Evolutionary conservation across 2,888 invertebrate species (phyloP).

Genomic region (Oxycera nigricornis): DNA sequence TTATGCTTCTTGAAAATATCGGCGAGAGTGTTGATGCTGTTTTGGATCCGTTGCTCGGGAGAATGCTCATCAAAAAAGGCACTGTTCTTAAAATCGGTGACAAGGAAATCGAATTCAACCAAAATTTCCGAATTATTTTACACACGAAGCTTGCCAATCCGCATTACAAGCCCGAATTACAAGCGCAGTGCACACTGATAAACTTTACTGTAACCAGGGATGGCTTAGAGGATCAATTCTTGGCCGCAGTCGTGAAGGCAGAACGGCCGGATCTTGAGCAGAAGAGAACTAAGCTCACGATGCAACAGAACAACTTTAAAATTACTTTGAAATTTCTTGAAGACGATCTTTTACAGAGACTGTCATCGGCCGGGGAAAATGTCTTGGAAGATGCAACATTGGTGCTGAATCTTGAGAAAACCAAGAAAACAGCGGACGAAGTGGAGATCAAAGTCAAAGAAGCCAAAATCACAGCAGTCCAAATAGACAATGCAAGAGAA

Average conservation of each 20-base stretch:
- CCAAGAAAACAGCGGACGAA: constrained; percentile 90
- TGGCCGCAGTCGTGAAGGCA: constrained; percentile 92
- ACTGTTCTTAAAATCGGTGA: constrained; percentile 85
- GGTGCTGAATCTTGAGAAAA: constrained; percentile 91
- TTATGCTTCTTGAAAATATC: constrained; percentile 87
- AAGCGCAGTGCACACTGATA: constrained; percentile 93
- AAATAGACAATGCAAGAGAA: constrained; percentile 92
- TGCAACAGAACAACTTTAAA: constrained; percentile 94
- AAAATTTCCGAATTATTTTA: constrained; percentile 80
- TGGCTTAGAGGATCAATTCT: constrained; percentile 90
- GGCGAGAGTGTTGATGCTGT: constrained; percentile 90
- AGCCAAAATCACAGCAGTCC: constrained; percentile 82
- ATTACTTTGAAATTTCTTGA: constrained; percentile 90
- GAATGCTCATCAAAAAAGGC: constrained; percentile 89
- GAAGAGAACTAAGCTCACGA: constrained; percentile 81
- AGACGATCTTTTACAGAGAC: constrained; percentile 83
- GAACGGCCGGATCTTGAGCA: constrained; percentile 91
- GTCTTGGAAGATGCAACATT: constrained; percentile 89
- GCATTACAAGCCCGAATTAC: constrained; percentile 96
- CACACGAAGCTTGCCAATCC: constrained; percentile 96
- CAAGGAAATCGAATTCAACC: constrained; percentile 88
- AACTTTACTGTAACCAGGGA: constrained; percentile 95
- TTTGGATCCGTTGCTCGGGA: constrained; percentile 84
- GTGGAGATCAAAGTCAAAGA: constrained; percentile 87
- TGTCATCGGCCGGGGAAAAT: constrained; percentile 91